These are phyloP conservation scores for mouse (Mus musculus) DNA, from an alignment of 2,113 vertebrate genomes.

Conservation along the genomic window DNA sequence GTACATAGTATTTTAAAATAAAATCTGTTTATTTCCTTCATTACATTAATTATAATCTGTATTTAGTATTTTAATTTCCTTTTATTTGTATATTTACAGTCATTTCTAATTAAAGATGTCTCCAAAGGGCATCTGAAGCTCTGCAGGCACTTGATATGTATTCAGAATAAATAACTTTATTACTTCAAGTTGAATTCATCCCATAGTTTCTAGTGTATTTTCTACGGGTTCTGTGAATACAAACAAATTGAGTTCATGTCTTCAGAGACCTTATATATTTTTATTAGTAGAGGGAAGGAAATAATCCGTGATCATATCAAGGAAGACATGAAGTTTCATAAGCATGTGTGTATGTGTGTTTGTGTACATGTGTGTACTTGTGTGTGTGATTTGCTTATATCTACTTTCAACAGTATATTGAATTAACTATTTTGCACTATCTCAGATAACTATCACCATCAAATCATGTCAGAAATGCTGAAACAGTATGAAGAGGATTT, in stretches of 20 bases:
- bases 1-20: background rate
- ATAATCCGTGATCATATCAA: background rate
- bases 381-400: background rate
- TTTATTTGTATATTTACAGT: background rate
- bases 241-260: background rate
- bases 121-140: background rate
- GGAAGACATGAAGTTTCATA: background rate
- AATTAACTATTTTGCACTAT: background rate
- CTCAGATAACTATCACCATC: background rate
- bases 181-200: background rate
- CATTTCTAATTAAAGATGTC: background rate
- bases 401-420: background rate
- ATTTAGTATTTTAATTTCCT: background rate
- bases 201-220: background rate
- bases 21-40: background rate
- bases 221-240: background rate
- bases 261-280: background rate
- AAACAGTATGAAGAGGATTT: background rate
- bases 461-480: background rate
- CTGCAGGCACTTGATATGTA: background rate
- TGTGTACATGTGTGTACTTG: background rate
- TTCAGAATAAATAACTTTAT: background rate
- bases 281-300: background rate
- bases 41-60: background rate
- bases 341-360: too few relatives aligned